phyloP scores from a whole-genome alignment of 2,797 vertebrate genomes.

The Simalia tracyae region DNA sequence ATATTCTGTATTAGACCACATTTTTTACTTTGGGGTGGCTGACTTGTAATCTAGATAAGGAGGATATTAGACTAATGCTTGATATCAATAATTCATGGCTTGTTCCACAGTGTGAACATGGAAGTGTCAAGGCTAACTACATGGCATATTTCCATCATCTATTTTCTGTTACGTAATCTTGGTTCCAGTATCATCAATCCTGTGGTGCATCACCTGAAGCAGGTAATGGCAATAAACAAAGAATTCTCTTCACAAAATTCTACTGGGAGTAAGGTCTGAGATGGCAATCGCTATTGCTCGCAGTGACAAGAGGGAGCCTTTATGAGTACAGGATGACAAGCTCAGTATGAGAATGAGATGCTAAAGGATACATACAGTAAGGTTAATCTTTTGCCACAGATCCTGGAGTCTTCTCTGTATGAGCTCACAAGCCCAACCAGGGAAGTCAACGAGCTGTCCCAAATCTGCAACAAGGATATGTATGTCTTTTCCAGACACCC shows the following conservation, averaged over 20 bases:
- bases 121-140: not conserved
- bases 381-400: no score
- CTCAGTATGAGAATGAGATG: not conserved
- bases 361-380: not conserved
- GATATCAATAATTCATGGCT: not conserved
- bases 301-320: not conserved
- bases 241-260: not conserved
- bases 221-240: not conserved
- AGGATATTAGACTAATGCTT: not conserved
- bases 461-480: not conserved
- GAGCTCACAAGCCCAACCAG: not conserved
- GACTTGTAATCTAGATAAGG: no score
- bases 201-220: not conserved
- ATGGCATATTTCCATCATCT: not conserved
- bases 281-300: not conserved
- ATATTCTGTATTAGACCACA: no score
- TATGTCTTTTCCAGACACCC: not conserved
- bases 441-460: not conserved
- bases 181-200: not conserved
- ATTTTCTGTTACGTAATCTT: not conserved
- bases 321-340: not conserved
- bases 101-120: not conserved
- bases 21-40: no score
- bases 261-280: not conserved
- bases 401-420: not conserved